Base-by-base conservation (phyloP, 2,113 vertebrate species). In the Budorcas taxicolor region DNA sequence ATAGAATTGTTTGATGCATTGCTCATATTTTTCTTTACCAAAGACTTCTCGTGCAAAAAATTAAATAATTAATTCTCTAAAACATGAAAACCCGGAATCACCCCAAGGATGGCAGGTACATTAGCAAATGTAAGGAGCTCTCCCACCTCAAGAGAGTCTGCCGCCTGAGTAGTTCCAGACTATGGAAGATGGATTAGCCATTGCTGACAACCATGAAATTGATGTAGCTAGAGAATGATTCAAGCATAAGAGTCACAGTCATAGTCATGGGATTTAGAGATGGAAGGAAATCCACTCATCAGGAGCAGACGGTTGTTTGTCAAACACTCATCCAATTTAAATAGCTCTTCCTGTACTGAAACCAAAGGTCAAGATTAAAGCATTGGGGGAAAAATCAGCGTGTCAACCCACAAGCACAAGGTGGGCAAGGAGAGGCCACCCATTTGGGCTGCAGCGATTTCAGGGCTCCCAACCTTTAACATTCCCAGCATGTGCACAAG, bases 191-290 rank as follows among this genome's bases (percentile, higher is more conserved):
- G 96, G 94, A 97, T 97, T 97, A 97, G 96, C 81, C 95, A 96
- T 86, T 97, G 87, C 94, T 97, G 97, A 97, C 97, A 98, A 96
- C 95, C 95, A 96, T 98, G 95, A 98, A 98, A 98, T 95, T 97
- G 97, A 97, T 98, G 92, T 90, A 97, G 96, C 90, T 94, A 90
- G 64, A 97, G 95, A 98, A 92, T 93, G 95, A 97, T 92, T 97
- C 90, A 97, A 97, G 90, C 95, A 92, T 93, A 95, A 97, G 95
- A 96, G 82, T 96, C 53, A 81, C 92, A 97, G 95, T 95, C 96
- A 97, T 90, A 97, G 97, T 97, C 97, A 97, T 97, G 95, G 88
- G 98, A 94, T 97, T 98, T 97, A 85, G 96, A 98, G 95, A 97
- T 95, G 94, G 97, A 97, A 98, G 96, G 95, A 98, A 98, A 97